A percentile compares a stretch with the other conserved stretches of the same genome.
These are phyloP conservation scores for Holcopasites calliopsidis DNA, from an alignment of 1,140 invertebrate genomes.

Conservation along the genomic window DNA sequence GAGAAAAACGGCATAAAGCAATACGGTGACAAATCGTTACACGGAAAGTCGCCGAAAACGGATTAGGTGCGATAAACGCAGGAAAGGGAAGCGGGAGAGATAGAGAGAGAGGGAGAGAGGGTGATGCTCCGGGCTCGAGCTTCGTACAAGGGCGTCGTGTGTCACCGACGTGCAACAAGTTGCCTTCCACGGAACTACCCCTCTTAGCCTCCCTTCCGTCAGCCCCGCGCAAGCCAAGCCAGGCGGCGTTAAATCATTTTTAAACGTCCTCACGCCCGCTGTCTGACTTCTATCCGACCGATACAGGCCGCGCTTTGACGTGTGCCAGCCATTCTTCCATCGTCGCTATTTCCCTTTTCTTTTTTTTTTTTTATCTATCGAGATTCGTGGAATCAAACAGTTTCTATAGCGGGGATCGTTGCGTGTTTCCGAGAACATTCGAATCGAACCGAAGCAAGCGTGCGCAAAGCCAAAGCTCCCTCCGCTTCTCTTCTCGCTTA, in stretches of 20 bases:
- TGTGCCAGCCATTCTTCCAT: conserved; percentile 33
- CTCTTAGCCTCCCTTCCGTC: conserved; percentile 31
- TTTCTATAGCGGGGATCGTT: not conserved
- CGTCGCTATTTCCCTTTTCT: not conserved
- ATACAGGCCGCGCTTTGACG: conserved; percentile 58
- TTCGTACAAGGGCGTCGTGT: conserved; percentile 69
- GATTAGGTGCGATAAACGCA: conserved; percentile 62
- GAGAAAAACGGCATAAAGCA: conserved; percentile 27
- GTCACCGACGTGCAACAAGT: conserved; percentile 73
- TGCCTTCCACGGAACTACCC: conserved; percentile 58
- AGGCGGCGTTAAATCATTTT: conserved; percentile 70
- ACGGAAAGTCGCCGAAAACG: conserved; percentile 60
- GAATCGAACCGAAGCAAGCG: too few relatives aligned
- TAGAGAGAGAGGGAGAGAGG: conserved; percentile 10
- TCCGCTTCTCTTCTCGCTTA: too few relatives aligned
- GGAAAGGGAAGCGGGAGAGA: conserved; percentile 27
- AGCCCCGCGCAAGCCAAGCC: conserved; percentile 39
- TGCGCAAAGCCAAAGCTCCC: too few relatives aligned
- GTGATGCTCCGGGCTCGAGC: conserved; percentile 59
- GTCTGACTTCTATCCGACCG: conserved; percentile 64
- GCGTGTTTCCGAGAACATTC: too few relatives aligned
- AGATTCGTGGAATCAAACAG: not conserved
- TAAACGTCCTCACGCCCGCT: conserved; percentile 67
- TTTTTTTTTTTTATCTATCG: not conserved
- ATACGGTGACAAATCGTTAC: conserved; percentile 53